These are phyloP conservation scores for Malurus elegans DNA, from an alignment of 2,113 vertebrate genomes.

Conservation along the genomic window DNA sequence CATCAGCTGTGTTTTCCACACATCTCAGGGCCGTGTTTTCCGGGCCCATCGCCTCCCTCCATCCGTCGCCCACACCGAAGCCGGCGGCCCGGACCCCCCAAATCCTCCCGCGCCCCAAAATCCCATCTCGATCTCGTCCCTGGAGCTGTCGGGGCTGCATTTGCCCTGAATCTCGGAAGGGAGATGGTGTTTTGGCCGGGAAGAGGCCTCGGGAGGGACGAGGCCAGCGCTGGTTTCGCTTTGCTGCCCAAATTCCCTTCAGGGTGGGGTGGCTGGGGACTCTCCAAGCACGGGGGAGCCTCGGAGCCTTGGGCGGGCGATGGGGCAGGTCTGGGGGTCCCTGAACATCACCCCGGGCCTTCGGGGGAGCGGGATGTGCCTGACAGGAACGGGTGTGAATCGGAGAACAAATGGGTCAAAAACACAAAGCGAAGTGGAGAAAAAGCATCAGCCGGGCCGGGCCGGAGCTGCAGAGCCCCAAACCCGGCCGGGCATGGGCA, in stretches of 20 bases:
- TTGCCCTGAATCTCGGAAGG: neutral
- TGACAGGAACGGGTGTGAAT: neutral
- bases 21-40: neutral
- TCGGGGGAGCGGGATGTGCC: neutral
- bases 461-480: neutral
- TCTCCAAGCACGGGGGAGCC: no score
- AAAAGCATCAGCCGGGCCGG: neutral
- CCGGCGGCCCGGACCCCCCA: fast-evolving
- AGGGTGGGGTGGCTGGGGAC: fast-evolving
- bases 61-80: fast-evolving
- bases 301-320: fast-evolving
- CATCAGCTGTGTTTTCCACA: neutral
- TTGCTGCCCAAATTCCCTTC: neutral
- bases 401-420: neutral
- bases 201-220: neutral
- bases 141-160: neutral
- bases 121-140: neutral
- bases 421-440: fast-evolving
- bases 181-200: neutral
- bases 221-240: neutral
- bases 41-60: neutral
- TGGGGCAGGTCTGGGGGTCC: neutral
- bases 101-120: fast-evolving
- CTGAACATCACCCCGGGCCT: neutral
- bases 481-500: neutral